Evolutionary conservation across 2,888 invertebrate genomes (phyloP), one percentile per base, ranked within the genome.

Genomic region (Boloria selene): DNA sequence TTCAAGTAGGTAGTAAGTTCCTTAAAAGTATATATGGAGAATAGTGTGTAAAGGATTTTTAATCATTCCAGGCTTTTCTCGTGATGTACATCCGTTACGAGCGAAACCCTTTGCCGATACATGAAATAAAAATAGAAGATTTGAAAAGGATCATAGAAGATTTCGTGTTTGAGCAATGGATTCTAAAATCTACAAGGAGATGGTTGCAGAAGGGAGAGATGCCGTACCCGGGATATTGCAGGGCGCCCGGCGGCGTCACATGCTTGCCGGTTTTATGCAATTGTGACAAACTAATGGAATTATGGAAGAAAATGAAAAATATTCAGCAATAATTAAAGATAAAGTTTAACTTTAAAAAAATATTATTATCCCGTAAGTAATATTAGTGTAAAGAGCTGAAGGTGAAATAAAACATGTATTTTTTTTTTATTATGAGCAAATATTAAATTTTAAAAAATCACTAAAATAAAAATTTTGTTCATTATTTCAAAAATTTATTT

Each of bases 191-290:
- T 44, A 74, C 79, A 3, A 80, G 91, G 61, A 74, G 86, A 72
- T 89, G 86, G 86, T 68, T 90, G 4, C 83, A 78, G 44, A 72
- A 63, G 14, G 77, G 78, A 2, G 90, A 90, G 75, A 74, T 79
- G 0, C 91, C 91, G 0, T 91, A 79, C 62, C 91, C 91, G 1
- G 91, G 91, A 0, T 91, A 90, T 70, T 91, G 91, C 59, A 77
- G 90, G 31, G 78, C 83, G 0, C 90, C 90, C 0, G 90, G 85
- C 3, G 82, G 81, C 31, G 72, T 58, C 0, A 49, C 54, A 2
- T 91, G 91, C 55, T 5, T 81, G 2, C 84, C 86, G 5, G 42
- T 77, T 0, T 73, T 91, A 0, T 91, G 91, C 58, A 84, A 91
- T 69, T 91, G 91, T 65, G 65, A 79, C 0, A 78, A 75, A 62